Percentiles rank a stretch among this genome's conserved stretches.
phyloP scores from a whole-genome alignment of 2,888 invertebrate species.

The Boloria euphrosyne region DNA sequence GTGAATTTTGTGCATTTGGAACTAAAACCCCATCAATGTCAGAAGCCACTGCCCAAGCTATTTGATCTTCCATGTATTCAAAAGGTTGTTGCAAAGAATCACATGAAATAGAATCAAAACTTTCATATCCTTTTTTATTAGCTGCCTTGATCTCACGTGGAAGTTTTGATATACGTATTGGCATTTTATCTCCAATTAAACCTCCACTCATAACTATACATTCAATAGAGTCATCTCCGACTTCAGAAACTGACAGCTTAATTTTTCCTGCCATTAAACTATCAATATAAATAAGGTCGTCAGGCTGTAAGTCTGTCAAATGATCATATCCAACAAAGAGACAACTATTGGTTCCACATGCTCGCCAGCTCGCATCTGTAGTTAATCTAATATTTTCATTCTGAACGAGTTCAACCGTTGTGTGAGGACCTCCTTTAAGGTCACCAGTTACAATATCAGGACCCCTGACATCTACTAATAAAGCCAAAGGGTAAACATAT shows the following conservation, averaged over 20 bases:
- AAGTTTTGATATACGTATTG: constrained; percentile 77
- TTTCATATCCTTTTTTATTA: constrained; percentile 65
- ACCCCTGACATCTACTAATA: constrained; percentile 67
- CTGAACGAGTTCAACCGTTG: constrained; percentile 62
- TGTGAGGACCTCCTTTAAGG: constrained; percentile 63
- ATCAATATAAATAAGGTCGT: constrained; percentile 77
- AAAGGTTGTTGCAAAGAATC: constrained; percentile 89
- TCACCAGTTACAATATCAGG: constrained; percentile 73
- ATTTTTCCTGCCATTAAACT: constrained; percentile 64
- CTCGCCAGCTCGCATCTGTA: constrained; percentile 77
- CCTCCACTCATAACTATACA: constrained; percentile 81
- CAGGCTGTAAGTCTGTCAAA: constrained; percentile 73
- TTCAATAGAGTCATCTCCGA: constrained; percentile 73
- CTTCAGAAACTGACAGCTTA: constrained; percentile 60
- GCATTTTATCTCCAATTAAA: constrained; percentile 74
- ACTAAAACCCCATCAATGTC: constrained; percentile 71
- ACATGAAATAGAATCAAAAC: constrained; percentile 62
- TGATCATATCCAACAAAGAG: constrained; percentile 80
- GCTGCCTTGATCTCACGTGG: constrained; percentile 69
- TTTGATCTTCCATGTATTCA: constrained; percentile 82
- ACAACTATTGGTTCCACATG: constrained; percentile 79
- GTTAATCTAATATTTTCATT: constrained; percentile 72
- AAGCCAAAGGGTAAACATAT: constrained; percentile 75
- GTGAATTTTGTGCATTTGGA: constrained; percentile 57
- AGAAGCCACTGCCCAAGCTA: constrained; percentile 70